Evolutionary conservation across 1,140 invertebrate genomes (phyloP).

Genomic region (Pogonomyrmex californicus): DNA sequence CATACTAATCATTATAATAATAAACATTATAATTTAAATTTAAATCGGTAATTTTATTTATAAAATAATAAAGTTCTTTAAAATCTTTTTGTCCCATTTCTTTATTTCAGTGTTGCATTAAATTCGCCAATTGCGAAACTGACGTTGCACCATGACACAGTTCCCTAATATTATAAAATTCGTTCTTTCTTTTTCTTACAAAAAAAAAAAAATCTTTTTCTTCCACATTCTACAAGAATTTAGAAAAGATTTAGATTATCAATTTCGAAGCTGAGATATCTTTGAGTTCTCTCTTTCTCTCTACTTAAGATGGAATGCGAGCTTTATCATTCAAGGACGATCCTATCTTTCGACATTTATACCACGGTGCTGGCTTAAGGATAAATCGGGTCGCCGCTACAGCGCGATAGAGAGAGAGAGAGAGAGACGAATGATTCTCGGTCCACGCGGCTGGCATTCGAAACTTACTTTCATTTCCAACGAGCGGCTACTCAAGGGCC

Average conservation of each 20-base stretch:
- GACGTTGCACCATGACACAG: background rate
- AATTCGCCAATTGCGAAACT: background rate
- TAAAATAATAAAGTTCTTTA: background rate
- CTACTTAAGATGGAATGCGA: slow-evolving; percentile 71
- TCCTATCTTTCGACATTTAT: slow-evolving; percentile 69
- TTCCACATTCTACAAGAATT: background rate
- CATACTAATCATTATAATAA: background rate
- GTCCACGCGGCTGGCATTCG: slow-evolving; percentile 65
- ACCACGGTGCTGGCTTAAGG: slow-evolving; percentile 66
- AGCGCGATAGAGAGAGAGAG: slow-evolving; percentile 15
- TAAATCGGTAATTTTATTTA: background rate
- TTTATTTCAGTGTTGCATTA: background rate
- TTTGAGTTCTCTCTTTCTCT: background rate
- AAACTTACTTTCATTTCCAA: slow-evolving; percentile 78
- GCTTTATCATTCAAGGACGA: slow-evolving; percentile 80
- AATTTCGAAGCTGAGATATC: background rate
- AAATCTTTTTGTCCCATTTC: background rate
- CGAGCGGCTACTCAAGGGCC: slow-evolving; percentile 73
- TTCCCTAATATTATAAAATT: background rate
- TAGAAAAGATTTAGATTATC: slow-evolving; percentile 22
- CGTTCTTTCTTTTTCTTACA: slow-evolving; percentile 5
- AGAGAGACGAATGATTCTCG: slow-evolving; percentile 46
- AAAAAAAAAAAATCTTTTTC: background rate
- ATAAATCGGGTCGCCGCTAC: slow-evolving; percentile 65
- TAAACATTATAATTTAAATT: background rate